A percentile compares a stretch with the other conserved stretches of the same genome.
Evolutionary conservation across 1,140 invertebrate species (phyloP).

Genomic region (Heliconius eleuchia): DNA sequence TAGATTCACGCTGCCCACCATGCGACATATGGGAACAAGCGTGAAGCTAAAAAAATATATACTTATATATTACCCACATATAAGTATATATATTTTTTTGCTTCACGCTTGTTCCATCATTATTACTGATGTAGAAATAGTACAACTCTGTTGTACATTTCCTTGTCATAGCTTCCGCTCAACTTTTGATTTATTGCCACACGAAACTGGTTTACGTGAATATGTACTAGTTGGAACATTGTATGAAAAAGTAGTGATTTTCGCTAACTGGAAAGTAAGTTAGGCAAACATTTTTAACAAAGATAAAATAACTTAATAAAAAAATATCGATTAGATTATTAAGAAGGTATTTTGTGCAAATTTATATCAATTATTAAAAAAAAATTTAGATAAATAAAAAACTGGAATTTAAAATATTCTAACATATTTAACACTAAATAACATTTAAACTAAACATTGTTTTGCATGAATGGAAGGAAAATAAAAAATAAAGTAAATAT

Average conservation of each 20-base stretch:
- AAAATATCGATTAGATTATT: too few relatives aligned
- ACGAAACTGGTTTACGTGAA: slow-evolving; percentile 22
- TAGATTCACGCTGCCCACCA: too few relatives aligned
- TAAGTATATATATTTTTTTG: too few relatives aligned
- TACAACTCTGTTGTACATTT: slow-evolving; percentile 33
- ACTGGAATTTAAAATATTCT: neutral
- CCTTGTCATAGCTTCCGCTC: slow-evolving; percentile 32
- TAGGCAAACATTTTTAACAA: neutral
- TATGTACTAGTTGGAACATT: slow-evolving; percentile 10
- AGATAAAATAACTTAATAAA: too few relatives aligned
- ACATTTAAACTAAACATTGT: neutral
- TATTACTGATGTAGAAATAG: slow-evolving; percentile 19
- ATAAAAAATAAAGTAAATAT: too few relatives aligned
- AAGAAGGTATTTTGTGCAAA: too few relatives aligned
- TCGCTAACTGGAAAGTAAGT: neutral
- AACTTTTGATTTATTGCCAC: slow-evolving; percentile 36
- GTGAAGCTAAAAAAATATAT: neutral
- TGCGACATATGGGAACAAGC: too few relatives aligned
- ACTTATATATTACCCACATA: neutral
- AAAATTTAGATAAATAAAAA: too few relatives aligned
- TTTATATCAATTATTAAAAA: too few relatives aligned
- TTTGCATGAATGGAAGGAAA: too few relatives aligned
- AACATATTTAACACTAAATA: neutral
- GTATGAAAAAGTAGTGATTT: neutral
- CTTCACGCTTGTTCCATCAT: neutral